Conservation (phyloP, 2,113 vertebrate genomes). For the Psilopogon haemacephalus region DNA sequence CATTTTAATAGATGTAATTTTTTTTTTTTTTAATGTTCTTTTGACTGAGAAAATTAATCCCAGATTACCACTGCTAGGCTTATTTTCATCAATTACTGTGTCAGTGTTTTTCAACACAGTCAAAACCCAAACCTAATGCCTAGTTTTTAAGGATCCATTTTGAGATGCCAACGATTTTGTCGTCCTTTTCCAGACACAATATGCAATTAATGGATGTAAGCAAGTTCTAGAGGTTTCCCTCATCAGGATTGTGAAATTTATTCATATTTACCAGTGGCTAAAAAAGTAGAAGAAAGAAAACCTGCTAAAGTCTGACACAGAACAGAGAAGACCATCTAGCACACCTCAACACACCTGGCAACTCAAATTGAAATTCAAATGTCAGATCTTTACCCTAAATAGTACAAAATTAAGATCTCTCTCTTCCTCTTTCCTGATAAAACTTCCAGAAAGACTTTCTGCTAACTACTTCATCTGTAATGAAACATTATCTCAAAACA, state of each 20-base stretch:
- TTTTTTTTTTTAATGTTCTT: constrained; percentile 8
- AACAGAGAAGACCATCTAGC: background rate
- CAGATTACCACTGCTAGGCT: background rate
- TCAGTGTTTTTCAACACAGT: background rate
- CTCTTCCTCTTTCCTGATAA: background rate
- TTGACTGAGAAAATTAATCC: background rate
- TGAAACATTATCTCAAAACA: background rate
- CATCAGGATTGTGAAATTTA: background rate
- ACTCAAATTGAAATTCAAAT: background rate
- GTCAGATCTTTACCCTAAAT: background rate
- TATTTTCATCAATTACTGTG: constrained; percentile 22
- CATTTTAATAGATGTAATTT: background rate
- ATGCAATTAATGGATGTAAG: background rate
- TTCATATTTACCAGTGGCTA: background rate
- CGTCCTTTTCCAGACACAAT: background rate
- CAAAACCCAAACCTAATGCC: background rate
- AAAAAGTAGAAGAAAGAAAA: background rate
- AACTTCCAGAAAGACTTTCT: background rate
- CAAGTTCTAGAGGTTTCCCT: background rate
- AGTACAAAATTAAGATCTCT: background rate
- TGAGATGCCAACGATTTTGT: background rate
- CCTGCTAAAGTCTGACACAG: background rate
- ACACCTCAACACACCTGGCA: background rate
- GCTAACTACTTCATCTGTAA: background rate
- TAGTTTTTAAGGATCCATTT: background rate